A percentile compares a stretch with the other conserved stretches of the same genome.
phyloP scores from a whole-genome alignment of 2,113 vertebrate genomes.

The Andinoacara biseriatus region DNA sequence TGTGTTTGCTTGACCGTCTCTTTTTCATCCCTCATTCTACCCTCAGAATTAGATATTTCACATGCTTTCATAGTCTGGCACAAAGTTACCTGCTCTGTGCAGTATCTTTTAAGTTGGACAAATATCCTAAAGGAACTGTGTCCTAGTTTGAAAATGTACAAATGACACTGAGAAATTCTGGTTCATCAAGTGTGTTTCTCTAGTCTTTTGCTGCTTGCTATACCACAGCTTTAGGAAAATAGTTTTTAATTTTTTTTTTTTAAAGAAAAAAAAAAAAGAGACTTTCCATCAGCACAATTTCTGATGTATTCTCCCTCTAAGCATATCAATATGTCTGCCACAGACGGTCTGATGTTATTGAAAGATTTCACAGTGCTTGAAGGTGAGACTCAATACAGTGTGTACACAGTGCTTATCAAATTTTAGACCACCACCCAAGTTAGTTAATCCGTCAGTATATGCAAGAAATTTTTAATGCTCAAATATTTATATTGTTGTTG shows the following conservation, averaged over 20 bases:
- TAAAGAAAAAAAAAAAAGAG: not conserved
- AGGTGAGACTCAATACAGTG: not conserved
- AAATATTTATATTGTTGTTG: not conserved
- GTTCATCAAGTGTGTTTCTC: not conserved
- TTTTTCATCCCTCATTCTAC: slow-evolving; percentile 8
- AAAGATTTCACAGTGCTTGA: slow-evolving; percentile 10
- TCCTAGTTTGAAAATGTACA: not conserved
- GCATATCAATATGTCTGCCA: slow-evolving; percentile 38
- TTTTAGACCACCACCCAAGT: not conserved
- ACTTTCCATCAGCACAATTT: slow-evolving; percentile 9
- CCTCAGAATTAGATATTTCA: not conserved
- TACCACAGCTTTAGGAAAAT: not conserved
- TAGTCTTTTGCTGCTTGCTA: not conserved
- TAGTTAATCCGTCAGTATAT: not conserved
- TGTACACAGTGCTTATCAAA: not conserved
- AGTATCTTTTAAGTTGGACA: not conserved
- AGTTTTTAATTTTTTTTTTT: not conserved
- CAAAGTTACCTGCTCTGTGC: not conserved
- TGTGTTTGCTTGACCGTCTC: slow-evolving; percentile 5
- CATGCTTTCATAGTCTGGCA: not conserved
- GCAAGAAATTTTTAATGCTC: not conserved
- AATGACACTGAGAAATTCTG: not conserved
- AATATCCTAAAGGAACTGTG: not conserved
- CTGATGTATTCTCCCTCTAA: slow-evolving; percentile 7
- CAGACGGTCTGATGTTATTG: slow-evolving; percentile 12